Evolutionary conservation across 1,140 invertebrate species (phyloP).

Genomic region (Sarcophaga peregrina): DNA sequence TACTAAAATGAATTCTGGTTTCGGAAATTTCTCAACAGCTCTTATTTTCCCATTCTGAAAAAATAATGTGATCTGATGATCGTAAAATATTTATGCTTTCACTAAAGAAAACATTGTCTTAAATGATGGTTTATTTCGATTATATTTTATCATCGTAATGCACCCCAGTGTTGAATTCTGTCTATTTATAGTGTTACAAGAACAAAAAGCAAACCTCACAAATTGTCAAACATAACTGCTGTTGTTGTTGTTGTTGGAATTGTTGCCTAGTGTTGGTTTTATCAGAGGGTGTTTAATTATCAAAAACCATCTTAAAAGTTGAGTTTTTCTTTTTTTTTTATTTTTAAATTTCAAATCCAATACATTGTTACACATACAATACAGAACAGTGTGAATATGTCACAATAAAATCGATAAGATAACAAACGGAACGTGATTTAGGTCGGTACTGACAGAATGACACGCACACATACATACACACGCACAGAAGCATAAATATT

Average conservation of each 20-base stretch:
- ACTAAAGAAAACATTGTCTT: too few species aligned
- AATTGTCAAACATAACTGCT: neutral
- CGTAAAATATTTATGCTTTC: too few species aligned
- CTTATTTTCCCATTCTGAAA: too few species aligned
- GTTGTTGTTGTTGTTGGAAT: too few species aligned
- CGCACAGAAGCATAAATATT: neutral
- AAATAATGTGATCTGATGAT: too few species aligned
- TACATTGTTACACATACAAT: too few species aligned
- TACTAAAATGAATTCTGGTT: too few species aligned
- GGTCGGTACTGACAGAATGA: neutral
- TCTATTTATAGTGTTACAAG: neutral
- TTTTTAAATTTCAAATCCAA: too few species aligned
- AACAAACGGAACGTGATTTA: slow-evolving; percentile 1
- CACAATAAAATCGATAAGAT: slow-evolving; percentile 23
- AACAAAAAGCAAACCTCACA: neutral
- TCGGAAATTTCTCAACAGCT: too few species aligned
- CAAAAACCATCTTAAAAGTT: neutral
- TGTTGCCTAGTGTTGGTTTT: neutral
- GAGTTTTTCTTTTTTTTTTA: neutral
- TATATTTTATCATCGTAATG: too few species aligned
- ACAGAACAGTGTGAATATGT: neutral
- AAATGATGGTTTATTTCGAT: too few species aligned
- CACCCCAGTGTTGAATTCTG: neutral
- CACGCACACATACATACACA: neutral
- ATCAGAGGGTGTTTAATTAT: neutral